These are phyloP conservation scores for Silurus asotus DNA, from an alignment of 2,113 vertebrate species.

Conservation along the genomic window DNA sequence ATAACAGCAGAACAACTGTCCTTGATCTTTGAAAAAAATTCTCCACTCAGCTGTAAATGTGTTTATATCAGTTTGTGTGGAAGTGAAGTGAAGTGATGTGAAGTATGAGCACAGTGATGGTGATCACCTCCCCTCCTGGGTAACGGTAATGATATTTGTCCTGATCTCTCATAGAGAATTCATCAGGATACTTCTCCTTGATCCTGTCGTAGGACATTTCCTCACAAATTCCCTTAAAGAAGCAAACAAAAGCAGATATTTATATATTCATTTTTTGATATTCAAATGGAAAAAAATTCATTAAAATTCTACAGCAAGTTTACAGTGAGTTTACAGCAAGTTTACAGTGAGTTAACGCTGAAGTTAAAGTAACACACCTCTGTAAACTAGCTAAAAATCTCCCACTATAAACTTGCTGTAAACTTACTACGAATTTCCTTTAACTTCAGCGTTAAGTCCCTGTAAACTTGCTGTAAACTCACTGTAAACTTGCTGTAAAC, in stretches of 20 bases:
- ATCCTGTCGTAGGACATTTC: slow-evolving; percentile 93
- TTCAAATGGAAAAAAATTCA: neutral
- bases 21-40: neutral
- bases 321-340: no score
- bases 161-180: slow-evolving; percentile 89
- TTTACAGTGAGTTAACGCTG: no score
- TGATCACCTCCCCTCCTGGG: slow-evolving; percentile 86
- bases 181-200: slow-evolving; percentile 82
- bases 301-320: neutral
- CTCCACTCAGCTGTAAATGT: neutral
- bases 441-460: neutral
- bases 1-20: neutral
- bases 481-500: neutral
- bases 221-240: slow-evolving; percentile 89
- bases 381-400: neutral
- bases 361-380: no score
- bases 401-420: neutral
- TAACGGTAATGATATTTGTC: slow-evolving; percentile 97
- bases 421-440: fast-evolving
- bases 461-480: neutral
- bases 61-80: neutral
- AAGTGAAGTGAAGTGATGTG: neutral
- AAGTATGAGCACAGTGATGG: neutral
- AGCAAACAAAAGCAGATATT: neutral
- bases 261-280: neutral